Base-by-base conservation (phyloP, 2,888 invertebrate species). In the Dicyrtomina minuta region DNA sequence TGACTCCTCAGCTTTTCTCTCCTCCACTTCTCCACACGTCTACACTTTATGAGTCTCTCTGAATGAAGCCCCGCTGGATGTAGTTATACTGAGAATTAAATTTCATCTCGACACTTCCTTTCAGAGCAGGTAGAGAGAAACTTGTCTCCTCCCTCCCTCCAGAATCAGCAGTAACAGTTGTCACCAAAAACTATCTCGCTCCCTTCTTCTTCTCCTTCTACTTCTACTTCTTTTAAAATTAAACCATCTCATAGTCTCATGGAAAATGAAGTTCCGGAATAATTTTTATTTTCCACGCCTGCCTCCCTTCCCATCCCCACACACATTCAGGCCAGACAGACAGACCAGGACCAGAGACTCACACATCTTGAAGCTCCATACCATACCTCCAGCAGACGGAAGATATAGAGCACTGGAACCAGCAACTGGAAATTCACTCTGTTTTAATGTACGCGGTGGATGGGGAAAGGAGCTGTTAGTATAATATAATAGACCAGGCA, bases 161-260 rank as follows among this genome's bases (percentile, higher is more conserved):
- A 24, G 41, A 60, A 17, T 22, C 60, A 12, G 60, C 60, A 12
- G 60, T 44, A 60, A 60, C 60, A 60, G 44, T 60, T 60, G 60
- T 60, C 60, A 60, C 41, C 44, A 26, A 26, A 51, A n/a, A n/a
- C n/a, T n/a, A n/a, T n/a, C 22, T 41, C 22, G 20, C 53, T 53
- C 24, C 26, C n/a, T n/a, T n/a, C 24, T 53, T 26, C 4, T 20
- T 53, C 53, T 24, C 10, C 24, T 24, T 22, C 24, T 53, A 24
- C 13, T 41, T 41, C 13, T 12, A 41, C 53, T 53, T 33, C 27
- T 56, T 5, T 49, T 22, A n/a, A 22, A 26, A 15, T 15, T 27
- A n/a, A 22, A n/a, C 33, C 56, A 56, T 2, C 20, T 51, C 51
- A 51, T 20, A 17, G 4, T 2, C 20, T 51, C 51, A 51, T 20